Conservation (phyloP, 2,888 invertebrate species). For the Epistrophe grossulariae region DNA sequence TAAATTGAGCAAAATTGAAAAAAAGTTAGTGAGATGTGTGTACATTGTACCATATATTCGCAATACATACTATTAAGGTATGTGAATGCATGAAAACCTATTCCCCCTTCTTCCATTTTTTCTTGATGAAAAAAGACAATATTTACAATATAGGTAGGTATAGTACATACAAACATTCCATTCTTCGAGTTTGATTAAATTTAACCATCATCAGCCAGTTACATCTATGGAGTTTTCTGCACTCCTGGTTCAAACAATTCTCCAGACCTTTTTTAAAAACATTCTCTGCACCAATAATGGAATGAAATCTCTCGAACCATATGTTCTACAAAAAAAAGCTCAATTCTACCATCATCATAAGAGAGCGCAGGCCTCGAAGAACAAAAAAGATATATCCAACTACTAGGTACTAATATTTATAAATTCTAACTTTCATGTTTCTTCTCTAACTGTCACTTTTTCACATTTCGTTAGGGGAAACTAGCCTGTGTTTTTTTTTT, state of each 20-base stretch:
- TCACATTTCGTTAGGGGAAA: slow-evolving; percentile 54
- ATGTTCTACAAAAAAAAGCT: slow-evolving; percentile 45
- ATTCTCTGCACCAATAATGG: slow-evolving; percentile 41
- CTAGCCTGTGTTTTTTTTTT: background rate
- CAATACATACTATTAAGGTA: background rate
- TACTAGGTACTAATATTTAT: background rate
- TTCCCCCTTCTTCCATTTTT: background rate
- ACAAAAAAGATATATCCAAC: slow-evolving; percentile 3
- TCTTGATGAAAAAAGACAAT: background rate
- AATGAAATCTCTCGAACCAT: slow-evolving; percentile 64
- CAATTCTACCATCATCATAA: background rate
- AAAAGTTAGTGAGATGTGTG: background rate
- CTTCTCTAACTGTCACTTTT: slow-evolving; percentile 56
- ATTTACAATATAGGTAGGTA: background rate
- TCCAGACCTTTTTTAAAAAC: slow-evolving; percentile 17
- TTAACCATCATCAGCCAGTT: background rate
- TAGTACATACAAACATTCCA: background rate
- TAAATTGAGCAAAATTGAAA: background rate
- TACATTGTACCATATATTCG: background rate
- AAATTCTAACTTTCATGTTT: slow-evolving; percentile 49
- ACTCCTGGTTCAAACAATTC: slow-evolving; percentile 18
- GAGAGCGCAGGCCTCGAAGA: slow-evolving; percentile 44
- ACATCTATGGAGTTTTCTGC: background rate
- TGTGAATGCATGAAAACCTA: background rate
- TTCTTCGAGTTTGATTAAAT: background rate